These are phyloP conservation scores for Riparia riparia DNA, from an alignment of 2,113 vertebrate genomes.

Conservation along the genomic window DNA sequence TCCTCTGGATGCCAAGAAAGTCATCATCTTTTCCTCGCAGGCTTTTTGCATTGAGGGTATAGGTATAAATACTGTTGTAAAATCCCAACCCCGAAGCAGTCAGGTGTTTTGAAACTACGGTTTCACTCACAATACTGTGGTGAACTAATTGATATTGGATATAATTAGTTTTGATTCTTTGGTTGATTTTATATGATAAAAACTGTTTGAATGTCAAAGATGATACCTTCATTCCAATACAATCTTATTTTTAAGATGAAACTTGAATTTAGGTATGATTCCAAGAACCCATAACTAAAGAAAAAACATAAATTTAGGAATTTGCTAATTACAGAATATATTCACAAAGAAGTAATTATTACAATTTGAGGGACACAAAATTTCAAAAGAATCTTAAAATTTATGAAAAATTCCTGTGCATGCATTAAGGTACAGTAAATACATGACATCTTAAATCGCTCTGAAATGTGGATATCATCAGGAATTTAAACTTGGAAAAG, in stretches of 20 bases:
- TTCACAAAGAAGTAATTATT: neutral
- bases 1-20: neutral
- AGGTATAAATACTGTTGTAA: neutral
- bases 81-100: neutral
- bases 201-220: neutral
- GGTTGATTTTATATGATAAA: neutral
- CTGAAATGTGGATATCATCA: neutral
- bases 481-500: neutral
- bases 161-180: neutral
- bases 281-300: neutral
- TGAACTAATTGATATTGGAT: neutral
- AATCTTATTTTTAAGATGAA: neutral
- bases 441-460: neutral
- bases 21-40: neutral
- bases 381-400: neutral
- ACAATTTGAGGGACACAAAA: neutral
- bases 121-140: neutral
- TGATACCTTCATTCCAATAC: neutral
- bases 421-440: neutral
- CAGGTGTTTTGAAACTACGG: neutral
- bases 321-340: neutral
- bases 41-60: neutral
- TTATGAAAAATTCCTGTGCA: neutral
- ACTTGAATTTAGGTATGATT: neutral
- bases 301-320: neutral